Evolutionary conservation across 2,888 invertebrate genomes (phyloP).

Genomic region (Cataglyphis cursor): DNA sequence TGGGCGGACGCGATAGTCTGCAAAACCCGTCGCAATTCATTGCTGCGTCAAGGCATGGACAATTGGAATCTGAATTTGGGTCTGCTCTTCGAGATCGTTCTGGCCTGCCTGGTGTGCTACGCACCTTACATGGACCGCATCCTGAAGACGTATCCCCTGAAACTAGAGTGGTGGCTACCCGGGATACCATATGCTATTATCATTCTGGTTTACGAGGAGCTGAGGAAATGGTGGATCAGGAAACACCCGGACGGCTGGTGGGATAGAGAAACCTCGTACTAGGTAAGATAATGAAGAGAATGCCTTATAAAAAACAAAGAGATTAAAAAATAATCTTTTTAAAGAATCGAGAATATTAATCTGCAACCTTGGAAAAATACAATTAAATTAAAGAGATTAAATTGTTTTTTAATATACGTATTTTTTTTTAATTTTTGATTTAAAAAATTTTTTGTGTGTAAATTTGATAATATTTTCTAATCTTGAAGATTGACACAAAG

Average conservation of each 20-base stretch:
- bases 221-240: conserved; percentile 91
- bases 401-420: neutral
- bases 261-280: conserved; percentile 93
- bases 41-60: conserved; percentile 92
- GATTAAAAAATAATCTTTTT: neutral
- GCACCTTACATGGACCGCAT: conserved; percentile 87
- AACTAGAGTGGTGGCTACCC: conserved; percentile 91
- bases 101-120: conserved; percentile 87
- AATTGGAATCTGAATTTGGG: no score
- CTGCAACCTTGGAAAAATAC: neutral
- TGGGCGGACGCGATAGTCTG: conserved; percentile 93
- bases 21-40: conserved; percentile 92
- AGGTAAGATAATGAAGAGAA: conserved; percentile 63
- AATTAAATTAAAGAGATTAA: neutral
- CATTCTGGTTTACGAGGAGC: conserved; percentile 92
- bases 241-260: conserved; percentile 91
- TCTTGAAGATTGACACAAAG: neutral
- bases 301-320: neutral
- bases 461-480: neutral
- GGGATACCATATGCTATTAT: conserved; percentile 92
- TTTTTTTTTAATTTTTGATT: neutral
- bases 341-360: neutral
- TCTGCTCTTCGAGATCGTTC: neutral
- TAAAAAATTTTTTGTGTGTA: neutral
- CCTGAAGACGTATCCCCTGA: conserved; percentile 90